phyloP scores from a whole-genome alignment of 2,888 invertebrate genomes.

The Sclerodermus sp. region DNA sequence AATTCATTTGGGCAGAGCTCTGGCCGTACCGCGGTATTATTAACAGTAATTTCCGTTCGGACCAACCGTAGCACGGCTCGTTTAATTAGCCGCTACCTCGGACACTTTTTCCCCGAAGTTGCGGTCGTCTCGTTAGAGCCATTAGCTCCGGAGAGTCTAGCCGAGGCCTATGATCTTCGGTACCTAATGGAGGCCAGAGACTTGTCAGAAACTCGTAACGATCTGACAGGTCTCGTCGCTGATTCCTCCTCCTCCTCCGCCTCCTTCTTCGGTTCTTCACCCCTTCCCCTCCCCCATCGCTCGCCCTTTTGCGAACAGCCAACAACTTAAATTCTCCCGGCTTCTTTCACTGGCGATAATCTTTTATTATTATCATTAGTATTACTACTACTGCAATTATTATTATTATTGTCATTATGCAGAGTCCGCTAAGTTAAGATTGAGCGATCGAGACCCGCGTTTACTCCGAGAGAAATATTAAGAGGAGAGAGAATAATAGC shows the following conservation, averaged over 20 bases:
- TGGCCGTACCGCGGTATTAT: constrained; percentile 20
- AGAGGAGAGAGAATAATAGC: too few species aligned
- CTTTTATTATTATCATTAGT: too few species aligned
- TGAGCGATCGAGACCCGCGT: too few species aligned
- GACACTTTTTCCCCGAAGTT: constrained; percentile 23
- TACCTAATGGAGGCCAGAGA: constrained; percentile 31
- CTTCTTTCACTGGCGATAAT: too few species aligned
- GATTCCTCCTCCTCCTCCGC: constrained; percentile 6
- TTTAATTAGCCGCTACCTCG: constrained; percentile 34
- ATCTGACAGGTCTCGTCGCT: constrained; percentile 26
- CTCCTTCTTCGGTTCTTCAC: constrained; percentile 10
- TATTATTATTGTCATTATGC: too few species aligned
- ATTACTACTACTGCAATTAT: too few species aligned
- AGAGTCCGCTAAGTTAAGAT: too few species aligned
- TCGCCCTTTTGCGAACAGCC: too few species aligned
- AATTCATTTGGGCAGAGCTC: constrained; percentile 13
- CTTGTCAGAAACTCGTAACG: constrained; percentile 29
- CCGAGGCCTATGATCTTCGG: constrained; percentile 32
- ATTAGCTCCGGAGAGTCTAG: constrained; percentile 27
- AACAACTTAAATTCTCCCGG: too few species aligned
- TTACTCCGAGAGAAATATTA: too few species aligned
- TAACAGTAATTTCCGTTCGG: constrained; percentile 30
- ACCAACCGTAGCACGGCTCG: constrained; percentile 13
- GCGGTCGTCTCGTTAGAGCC: constrained; percentile 33
- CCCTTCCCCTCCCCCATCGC: constrained; percentile 11